Evolutionary conservation across 2,888 invertebrate genomes (phyloP).

Genomic region (Patella ulyssiponensis): DNA sequence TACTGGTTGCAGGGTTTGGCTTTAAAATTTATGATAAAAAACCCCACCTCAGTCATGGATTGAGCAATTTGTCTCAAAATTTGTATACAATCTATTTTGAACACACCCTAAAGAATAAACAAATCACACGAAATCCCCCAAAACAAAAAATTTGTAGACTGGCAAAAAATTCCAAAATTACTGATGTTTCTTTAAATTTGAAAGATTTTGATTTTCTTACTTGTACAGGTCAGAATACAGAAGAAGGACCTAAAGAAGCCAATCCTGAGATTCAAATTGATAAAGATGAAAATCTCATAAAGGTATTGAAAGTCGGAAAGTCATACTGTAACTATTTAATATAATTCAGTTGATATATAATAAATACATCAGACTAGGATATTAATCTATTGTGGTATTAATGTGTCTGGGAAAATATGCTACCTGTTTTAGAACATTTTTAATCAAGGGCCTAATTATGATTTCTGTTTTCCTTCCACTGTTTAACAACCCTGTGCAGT

Average conservation of each 20-base stretch:
- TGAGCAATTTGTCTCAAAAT: too few species aligned
- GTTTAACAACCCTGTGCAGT: neutral
- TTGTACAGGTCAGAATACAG: constrained; percentile 51
- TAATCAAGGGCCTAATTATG: neutral
- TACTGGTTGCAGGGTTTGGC: too few species aligned
- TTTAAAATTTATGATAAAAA: too few species aligned
- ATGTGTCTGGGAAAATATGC: neutral
- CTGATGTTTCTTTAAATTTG: neutral
- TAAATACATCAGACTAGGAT: neutral
- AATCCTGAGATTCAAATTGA: constrained; percentile 75
- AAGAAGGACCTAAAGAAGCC: constrained; percentile 66
- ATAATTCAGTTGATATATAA: neutral
- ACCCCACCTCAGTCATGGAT: too few species aligned
- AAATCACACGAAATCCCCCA: too few species aligned
- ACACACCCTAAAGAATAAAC: too few species aligned
- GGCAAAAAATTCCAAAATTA: neutral
- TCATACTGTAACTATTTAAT: too few species aligned
- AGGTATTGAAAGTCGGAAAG: constrained; percentile 76
- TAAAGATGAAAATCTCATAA: constrained; percentile 81
- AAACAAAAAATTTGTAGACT: neutral
- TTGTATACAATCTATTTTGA: too few species aligned
- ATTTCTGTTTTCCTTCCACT: constrained; percentile 1
- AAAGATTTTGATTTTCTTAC: neutral
- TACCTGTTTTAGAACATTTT: too few species aligned
- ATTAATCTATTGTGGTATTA: neutral